These are phyloP conservation scores for Cylas formicarius DNA, from an alignment of 1,140 invertebrate species.

Conservation along the genomic window DNA sequence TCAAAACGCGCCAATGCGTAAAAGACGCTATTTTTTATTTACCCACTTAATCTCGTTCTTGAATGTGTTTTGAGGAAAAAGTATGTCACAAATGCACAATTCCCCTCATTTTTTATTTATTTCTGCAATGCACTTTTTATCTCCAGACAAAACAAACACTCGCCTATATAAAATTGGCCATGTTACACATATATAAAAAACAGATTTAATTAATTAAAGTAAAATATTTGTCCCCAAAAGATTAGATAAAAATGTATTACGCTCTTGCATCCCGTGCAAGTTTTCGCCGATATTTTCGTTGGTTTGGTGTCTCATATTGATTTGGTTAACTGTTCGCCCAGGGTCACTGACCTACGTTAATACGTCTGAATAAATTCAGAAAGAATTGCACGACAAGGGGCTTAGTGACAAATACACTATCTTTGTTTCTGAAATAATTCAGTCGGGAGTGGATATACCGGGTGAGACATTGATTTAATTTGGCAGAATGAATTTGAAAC, in stretches of 20 bases:
- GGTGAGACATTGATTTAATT: no score
- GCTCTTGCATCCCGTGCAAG: slow-evolving; percentile 5
- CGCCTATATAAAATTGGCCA: slow-evolving; percentile 4
- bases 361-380: slow-evolving; percentile 28
- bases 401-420: slow-evolving; percentile 23
- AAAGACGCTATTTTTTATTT: slow-evolving; percentile 8
- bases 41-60: slow-evolving; percentile 12
- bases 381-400: slow-evolving; percentile 25
- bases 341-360: slow-evolving; percentile 30
- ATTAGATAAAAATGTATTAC: slow-evolving; percentile 19
- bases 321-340: slow-evolving; percentile 21
- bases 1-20: no score
- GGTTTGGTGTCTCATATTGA: slow-evolving; percentile 18
- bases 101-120: slow-evolving; percentile 10
- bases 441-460: no score
- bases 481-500: no score
- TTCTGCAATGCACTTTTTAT: slow-evolving; percentile 25
- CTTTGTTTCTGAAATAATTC: slow-evolving; percentile 14
- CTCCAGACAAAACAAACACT: slow-evolving; percentile 25
- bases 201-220: slow-evolving; percentile 11
- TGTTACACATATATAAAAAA: slow-evolving; percentile 11
- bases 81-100: slow-evolving; percentile 18
- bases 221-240: slow-evolving; percentile 1
- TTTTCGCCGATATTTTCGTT: slow-evolving; percentile 17
- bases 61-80: slow-evolving; percentile 22